Conservation (phyloP, 2,888 invertebrate genomes). For the Schizaphis graminum region DNA sequence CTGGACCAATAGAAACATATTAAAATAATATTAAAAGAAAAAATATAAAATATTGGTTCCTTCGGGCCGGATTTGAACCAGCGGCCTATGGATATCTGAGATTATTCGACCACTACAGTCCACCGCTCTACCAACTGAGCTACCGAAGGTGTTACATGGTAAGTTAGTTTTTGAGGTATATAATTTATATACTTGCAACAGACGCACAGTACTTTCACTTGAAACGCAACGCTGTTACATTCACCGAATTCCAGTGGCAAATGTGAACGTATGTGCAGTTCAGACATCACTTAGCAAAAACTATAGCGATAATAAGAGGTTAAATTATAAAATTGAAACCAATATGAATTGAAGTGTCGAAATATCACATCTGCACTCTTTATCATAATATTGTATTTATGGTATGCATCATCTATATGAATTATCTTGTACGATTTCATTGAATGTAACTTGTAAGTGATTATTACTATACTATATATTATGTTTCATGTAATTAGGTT, state of each 20-base stretch:
- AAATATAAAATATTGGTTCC: slow-evolving; percentile 65
- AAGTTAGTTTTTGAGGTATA: neutral
- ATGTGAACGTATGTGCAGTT: neutral
- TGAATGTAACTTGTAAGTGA: neutral
- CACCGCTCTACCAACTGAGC: slow-evolving; percentile 70
- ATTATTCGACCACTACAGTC: slow-evolving; percentile 68
- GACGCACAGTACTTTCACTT: neutral
- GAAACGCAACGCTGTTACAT: neutral
- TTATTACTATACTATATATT: neutral
- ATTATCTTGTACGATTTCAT: neutral
- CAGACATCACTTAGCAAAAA: neutral
- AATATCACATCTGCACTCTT: neutral
- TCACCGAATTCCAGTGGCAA: neutral
- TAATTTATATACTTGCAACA: neutral
- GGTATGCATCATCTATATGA: neutral
- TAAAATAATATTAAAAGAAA: neutral
- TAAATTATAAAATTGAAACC: neutral
- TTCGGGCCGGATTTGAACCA: slow-evolving; percentile 70
- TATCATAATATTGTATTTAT: too few species aligned
- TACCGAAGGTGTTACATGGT: slow-evolving; percentile 66
- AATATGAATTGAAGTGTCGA: neutral
- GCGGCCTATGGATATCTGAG: slow-evolving; percentile 69
- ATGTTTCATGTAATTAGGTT: neutral
- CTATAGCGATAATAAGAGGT: neutral
- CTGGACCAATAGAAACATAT: too few species aligned